Base-by-base conservation (phyloP, 2,113 vertebrate species). In the Phaetusa simplex region DNA sequence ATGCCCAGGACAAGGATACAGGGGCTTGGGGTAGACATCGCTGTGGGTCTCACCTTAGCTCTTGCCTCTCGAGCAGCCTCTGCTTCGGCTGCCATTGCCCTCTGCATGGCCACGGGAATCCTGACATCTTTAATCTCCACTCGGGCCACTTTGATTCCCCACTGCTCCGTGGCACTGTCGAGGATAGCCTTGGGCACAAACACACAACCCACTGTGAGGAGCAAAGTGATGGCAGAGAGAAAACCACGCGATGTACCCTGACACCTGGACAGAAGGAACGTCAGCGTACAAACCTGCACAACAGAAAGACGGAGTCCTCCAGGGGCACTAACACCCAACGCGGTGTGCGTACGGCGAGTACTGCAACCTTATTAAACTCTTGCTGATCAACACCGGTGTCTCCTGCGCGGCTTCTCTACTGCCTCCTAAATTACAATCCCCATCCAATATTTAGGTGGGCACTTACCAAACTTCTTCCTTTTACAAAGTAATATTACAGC, bases 61-160 rank as follows among this genome's bases (percentile, higher is more conserved):
- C 98, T 98, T 91, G 98, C 99, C 79, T 99, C 98, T 70, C 86
- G 87, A 18, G 96, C 97, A 73, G 99, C 98, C 91, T 99, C 99
- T 6, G 99, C 99, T 96, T 99, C 98, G 0, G 99, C 98, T 1
- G 99, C 99, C 99, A 99, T 99, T 80, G 98, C 98, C 93, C 98
- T 98, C 98, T 99, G 99, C 97, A 99, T 94, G 95, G 99, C 98
- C 32, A 97, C 53, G 0, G 99, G 99, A 59, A 99, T 98, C 61
- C 98, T 98, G 83, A 99, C 98, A 2, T 99, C 99, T 91, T 98
- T 99, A 86, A 99, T 99, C 94, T 99, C 99, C 86, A 99, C 99
- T 4, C 97, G 96, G 49, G 99, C 98, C 95, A 99, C 99, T 74
- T 93, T 98, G 93, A 99, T 98, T 9, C 99, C 99, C 99, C 99